Evolutionary conservation across 2,888 invertebrate species (phyloP), one percentile per base, ranked within the genome.

Genomic region (Dicranocentrus wangi): DNA sequence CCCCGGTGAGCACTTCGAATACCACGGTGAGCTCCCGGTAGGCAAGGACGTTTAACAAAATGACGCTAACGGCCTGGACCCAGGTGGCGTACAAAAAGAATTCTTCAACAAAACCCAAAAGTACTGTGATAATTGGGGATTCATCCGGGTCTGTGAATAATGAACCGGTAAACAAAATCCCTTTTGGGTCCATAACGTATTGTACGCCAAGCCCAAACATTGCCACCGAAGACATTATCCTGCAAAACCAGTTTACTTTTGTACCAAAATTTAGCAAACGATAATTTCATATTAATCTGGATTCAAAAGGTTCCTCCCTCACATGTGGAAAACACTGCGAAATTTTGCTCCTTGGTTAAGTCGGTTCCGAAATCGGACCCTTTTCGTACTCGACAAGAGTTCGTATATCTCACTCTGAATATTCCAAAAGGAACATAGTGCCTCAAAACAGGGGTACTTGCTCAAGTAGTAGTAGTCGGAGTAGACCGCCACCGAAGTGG

Each of bases 391-490:
- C 7, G 68, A 66, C 13, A 66, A 42, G 2, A 5, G 23, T 0
- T 47, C 21, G 17, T 42, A 76, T 23, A 76, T 76, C 47, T 76
- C 76, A 51, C 60, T 76, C 27, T 76, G 76, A 47, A 76, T 19
- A 42, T 76, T 61, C 76, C 76, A 76, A 60, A 76, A 76, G 1
- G 76, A 23, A 25, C 76, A 76, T 0, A 76, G 25, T 0, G 58
- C 42, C 43, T 76, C 76, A 23, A 76, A 76, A 8, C 28, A 60
- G 23, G 76, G 76, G 25, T 76, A 76, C 21, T 39, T 68, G 5
- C 28, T 43, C 60, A 51, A 32, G 61, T 68, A 76, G 47, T 76
- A 76, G 13, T 51, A 68, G 23, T 76, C 76, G 1, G 76, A 76
- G 17, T 68, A 76, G 1, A 76, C 10, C 0, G 68, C 60, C 1